Evolutionary conservation across 2,797 vertebrate species (phyloP), one percentile per base, ranked within the genome.

Genomic region (Oophaga sylvatica): DNA sequence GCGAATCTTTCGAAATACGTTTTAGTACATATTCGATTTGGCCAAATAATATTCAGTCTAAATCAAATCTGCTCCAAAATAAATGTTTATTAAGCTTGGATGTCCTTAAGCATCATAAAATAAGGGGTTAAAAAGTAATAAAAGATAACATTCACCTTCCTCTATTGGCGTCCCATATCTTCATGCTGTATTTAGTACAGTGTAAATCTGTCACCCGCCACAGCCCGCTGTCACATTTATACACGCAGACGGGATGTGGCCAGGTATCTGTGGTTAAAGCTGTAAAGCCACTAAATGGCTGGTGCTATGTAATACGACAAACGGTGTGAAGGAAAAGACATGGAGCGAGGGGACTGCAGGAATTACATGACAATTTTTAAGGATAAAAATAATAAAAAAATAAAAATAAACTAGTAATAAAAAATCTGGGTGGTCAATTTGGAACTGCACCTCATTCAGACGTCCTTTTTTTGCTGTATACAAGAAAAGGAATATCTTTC

Each of bases 211-310:
- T 62, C 19, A 81, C 5, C 35, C 41, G 22, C 70, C 70, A 26
- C 73, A 60, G 62, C 20, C 68, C 71, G 19, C 57, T 26, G 29
- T 60, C 45, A 84, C 56, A 75, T 75, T 75, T 84, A 84, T 83
- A 68, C 22, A 83, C 48, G 41, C 62, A 45, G 4, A 35, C 26
- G 81, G 81, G 81, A 83, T 73, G 82, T 84, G 82, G 82, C 62
- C 35, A 76, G 16, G 76, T 76, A 84, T 59, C 75, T 76, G n/a
- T 84, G 56, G 82, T 8, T 41, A 83, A 29, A 13, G 48, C 19
- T 56, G 11, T 62, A 45, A 57, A 75, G 29, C 53, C 56, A 4
- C 56, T 45, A 20, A 84, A 13, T 62, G 53, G 20, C 35, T 75
- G 82, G 31, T 45, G 20, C 31, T 17, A 12, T 71, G 81, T 19